phyloP scores from a whole-genome alignment of 2,888 invertebrate genomes.

The Cephus rjabovi region DNA sequence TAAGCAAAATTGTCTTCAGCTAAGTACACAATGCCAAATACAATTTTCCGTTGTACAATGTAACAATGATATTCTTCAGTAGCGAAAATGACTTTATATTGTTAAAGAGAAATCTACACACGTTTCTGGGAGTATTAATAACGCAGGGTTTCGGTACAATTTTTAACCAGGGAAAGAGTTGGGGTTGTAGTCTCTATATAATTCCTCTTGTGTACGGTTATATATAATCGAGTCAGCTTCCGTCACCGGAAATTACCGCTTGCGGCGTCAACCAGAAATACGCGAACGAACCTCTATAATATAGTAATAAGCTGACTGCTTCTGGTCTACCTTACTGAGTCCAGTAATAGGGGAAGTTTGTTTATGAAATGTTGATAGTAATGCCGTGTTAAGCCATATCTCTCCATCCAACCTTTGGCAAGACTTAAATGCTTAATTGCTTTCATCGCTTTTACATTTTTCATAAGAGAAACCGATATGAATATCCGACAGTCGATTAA shows the following conservation, averaged over 20 bases:
- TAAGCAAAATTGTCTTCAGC: no score
- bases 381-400: background rate
- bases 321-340: conserved; percentile 9
- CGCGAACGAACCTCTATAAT: conserved; percentile 49
- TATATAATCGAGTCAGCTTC: conserved; percentile 47
- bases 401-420: background rate
- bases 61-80: no score
- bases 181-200: no score
- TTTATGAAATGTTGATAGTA: conserved; percentile 23
- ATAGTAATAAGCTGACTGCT: conserved; percentile 46
- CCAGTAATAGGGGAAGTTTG: conserved; percentile 16
- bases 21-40: no score
- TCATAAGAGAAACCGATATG: no score
- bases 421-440: background rate
- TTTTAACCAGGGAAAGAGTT: no score
- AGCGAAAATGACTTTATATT: no score
- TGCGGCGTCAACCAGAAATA: conserved; percentile 53
- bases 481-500: no score
- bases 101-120: no score
- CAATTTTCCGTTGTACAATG: no score
- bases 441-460: background rate
- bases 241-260: conserved; percentile 58
- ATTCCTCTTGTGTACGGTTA: conserved; percentile 25
- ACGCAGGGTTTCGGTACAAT: no score
- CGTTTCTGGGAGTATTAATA: no score